Evolutionary conservation across 2,888 invertebrate species (phyloP).

Genomic region (Frankliniella fusca): DNA sequence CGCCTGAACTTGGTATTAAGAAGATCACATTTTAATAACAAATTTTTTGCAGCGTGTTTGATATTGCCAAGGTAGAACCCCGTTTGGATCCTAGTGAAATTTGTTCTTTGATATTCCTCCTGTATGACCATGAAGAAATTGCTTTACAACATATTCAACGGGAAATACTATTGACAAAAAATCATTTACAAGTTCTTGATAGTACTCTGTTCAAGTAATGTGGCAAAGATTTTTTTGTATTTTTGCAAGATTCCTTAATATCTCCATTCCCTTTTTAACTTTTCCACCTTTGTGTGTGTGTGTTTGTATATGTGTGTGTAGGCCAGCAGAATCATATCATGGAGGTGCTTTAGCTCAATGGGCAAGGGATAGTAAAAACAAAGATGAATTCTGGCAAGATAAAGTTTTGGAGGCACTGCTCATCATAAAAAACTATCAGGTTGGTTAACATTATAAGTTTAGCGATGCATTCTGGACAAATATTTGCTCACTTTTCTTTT

Average conservation of each 20-base stretch:
- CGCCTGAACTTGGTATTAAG: too few species aligned
- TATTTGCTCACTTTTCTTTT: background rate
- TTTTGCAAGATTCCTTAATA: too few species aligned
- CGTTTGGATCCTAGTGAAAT: background rate
- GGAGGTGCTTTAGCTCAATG: background rate
- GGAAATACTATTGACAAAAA: background rate
- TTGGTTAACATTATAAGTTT: background rate
- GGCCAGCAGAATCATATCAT: background rate
- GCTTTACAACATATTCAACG: background rate
- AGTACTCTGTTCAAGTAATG: background rate
- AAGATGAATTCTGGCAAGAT: background rate
- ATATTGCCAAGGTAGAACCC: background rate
- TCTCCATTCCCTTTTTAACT: too few species aligned
- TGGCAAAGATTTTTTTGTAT: too few species aligned
- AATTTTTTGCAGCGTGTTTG: too few species aligned
- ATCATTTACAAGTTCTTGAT: background rate
- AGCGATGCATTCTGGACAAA: too few species aligned
- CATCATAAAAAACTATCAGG: background rate
- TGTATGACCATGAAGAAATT: background rate
- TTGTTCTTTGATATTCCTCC: background rate
- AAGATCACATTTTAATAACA: too few species aligned
- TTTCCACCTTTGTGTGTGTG: too few species aligned
- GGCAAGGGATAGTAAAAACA: background rate
- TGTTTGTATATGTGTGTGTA: too few species aligned
- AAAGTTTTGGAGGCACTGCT: background rate